phyloP scores from a whole-genome alignment of 2,888 invertebrate genomes.

The Coronaproctus castanopsis region DNA sequence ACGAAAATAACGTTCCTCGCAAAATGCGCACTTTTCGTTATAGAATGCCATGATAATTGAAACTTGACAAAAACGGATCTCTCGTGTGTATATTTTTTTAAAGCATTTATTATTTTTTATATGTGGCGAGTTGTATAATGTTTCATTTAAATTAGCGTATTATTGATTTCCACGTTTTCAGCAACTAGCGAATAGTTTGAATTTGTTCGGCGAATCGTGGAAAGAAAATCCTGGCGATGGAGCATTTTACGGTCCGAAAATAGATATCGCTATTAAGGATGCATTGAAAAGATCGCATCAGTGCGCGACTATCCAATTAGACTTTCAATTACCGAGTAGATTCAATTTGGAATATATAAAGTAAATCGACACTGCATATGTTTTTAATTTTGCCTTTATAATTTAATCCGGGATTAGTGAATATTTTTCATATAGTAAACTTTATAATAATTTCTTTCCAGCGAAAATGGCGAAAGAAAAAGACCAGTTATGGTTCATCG shows the following conservation, averaged over 20 bases:
- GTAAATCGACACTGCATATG: too few species aligned
- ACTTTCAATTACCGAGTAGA: conserved; percentile 87
- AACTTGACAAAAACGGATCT: too few species aligned
- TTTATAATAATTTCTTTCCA: conserved; percentile 28
- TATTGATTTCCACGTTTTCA: too few species aligned
- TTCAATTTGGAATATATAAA: conserved; percentile 58
- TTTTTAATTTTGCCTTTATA: neutral
- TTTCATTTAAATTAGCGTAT: too few species aligned
- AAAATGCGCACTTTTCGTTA: too few species aligned
- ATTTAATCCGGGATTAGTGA: neutral
- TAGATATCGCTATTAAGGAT: conserved; percentile 90
- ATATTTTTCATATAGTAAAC: neutral
- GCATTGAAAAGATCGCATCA: conserved; percentile 77
- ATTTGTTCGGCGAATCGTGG: conserved; percentile 75
- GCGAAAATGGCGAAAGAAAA: conserved; percentile 70
- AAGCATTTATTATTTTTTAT: too few species aligned
- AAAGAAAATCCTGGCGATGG: conserved; percentile 84
- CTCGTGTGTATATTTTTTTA: too few species aligned
- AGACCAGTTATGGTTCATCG: conserved; percentile 95
- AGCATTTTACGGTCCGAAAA: conserved; percentile 98
- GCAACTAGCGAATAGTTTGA: conserved; percentile 64
- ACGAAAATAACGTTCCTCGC: too few species aligned
- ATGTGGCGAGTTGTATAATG: too few species aligned
- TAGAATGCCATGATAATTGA: too few species aligned
- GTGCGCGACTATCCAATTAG: conserved; percentile 94